These are phyloP conservation scores for Ectobius pallidus DNA, from an alignment of 2,888 invertebrate species.

Conservation along the genomic window DNA sequence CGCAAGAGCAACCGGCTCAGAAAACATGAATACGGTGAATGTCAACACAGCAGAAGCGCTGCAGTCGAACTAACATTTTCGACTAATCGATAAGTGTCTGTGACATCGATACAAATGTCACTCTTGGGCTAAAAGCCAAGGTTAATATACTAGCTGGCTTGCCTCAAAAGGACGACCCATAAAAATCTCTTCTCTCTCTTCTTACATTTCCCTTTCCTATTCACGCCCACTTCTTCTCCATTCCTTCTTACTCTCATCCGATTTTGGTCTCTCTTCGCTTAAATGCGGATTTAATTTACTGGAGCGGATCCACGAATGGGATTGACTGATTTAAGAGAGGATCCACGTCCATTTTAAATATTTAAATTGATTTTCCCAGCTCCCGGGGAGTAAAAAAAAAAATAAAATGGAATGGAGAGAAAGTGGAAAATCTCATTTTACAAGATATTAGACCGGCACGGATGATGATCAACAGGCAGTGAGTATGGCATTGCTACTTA, in stretches of 20 bases:
- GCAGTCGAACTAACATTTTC: too few species aligned
- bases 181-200: neutral
- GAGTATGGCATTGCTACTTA: too few species aligned
- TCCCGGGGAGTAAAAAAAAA: neutral
- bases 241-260: neutral
- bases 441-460: neutral
- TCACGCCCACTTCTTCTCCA: neutral
- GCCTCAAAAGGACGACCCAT: neutral
- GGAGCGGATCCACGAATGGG: neutral
- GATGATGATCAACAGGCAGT: neutral
- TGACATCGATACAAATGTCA: conserved; percentile 2
- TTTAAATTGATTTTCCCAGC: conserved; percentile 13
- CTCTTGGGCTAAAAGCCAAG: neutral
- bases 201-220: neutral
- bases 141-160: neutral
- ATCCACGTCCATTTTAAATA: conserved; percentile 12
- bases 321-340: conserved; percentile 13
- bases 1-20: too few species aligned
- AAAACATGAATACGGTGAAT: too few species aligned
- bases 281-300: conserved; percentile 8
- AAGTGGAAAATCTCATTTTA: conserved; percentile 16
- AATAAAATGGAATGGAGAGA: neutral
- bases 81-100: conserved; percentile 3
- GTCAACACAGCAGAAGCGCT: too few species aligned
- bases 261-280: neutral